Conservation (phyloP, 92 coral and sea anemone genomes). For the Metridium senile region DNA sequence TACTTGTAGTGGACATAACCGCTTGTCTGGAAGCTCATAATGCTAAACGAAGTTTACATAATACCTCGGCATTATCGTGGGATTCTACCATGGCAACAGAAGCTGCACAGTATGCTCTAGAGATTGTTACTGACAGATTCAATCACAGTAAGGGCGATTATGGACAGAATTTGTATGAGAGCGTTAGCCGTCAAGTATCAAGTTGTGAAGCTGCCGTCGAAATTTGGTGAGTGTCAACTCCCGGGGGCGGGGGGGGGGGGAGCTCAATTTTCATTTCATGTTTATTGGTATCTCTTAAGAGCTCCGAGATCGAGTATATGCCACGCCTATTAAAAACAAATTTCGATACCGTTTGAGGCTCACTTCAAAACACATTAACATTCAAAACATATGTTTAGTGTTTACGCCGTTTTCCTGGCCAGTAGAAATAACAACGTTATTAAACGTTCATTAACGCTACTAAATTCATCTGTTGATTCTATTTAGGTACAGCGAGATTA, state of each 20-base stretch:
- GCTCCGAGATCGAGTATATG: too few relatives aligned
- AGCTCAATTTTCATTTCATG: too few relatives aligned
- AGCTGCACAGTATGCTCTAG: not conserved
- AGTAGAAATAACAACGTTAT: too few relatives aligned
- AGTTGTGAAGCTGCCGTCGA: not conserved
- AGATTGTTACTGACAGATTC: not conserved
- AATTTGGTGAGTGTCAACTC: not conserved
- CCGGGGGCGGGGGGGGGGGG: too few relatives aligned
- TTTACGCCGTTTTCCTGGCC: too few relatives aligned
- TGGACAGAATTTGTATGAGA: conserved; percentile 6
- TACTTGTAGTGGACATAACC: not conserved
- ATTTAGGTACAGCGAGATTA: conserved; percentile 13
- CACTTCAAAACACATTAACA: too few relatives aligned
- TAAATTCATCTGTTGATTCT: not conserved
- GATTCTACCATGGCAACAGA: not conserved
- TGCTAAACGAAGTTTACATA: not conserved
- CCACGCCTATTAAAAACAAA: too few relatives aligned
- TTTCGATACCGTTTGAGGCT: too few relatives aligned
- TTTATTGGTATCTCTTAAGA: too few relatives aligned
- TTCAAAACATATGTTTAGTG: too few relatives aligned
- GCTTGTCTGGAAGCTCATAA: conserved; percentile 13
- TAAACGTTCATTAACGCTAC: too few relatives aligned
- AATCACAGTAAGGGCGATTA: not conserved
- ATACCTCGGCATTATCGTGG: not conserved
- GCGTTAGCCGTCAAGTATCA: not conserved